These are phyloP conservation scores for Cryptomyrus ogoouensis DNA, from an alignment of 2,113 vertebrate genomes.

Conservation along the genomic window DNA sequence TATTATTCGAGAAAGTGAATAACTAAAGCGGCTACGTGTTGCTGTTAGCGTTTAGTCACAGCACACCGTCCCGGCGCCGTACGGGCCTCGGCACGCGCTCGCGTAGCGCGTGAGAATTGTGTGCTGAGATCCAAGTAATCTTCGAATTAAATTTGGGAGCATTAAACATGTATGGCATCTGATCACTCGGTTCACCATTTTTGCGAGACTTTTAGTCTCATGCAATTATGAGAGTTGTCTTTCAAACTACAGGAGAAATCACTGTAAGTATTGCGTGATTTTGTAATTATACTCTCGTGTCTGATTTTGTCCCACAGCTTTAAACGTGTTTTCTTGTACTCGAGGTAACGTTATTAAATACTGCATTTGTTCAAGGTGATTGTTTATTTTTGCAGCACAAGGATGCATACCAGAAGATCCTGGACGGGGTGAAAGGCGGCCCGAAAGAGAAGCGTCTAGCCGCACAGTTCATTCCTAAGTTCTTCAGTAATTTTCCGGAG, in stretches of 20 bases:
- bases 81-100: neutral
- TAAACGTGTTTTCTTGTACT: neutral
- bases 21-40: neutral
- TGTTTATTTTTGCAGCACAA: constrained; percentile 71
- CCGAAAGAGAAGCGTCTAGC: constrained; percentile 94
- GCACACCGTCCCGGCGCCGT: neutral
- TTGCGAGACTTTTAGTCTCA: neutral
- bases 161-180: neutral
- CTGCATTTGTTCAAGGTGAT: constrained; percentile 13
- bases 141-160: neutral
- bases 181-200: neutral
- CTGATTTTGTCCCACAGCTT: neutral
- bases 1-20: neutral
- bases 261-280: neutral
- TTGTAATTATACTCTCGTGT: neutral
- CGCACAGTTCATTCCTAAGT: constrained; percentile 97
- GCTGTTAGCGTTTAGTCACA: neutral
- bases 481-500: constrained; percentile 95
- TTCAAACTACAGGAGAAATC: neutral
- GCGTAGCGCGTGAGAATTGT: neutral
- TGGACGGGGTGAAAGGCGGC: constrained; percentile 93
- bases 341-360: neutral
- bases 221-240: neutral
- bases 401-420: constrained; percentile 88
- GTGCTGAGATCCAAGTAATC: neutral